Evolutionary conservation across 2,113 vertebrate species (phyloP).

Genomic region (Grus americana): DNA sequence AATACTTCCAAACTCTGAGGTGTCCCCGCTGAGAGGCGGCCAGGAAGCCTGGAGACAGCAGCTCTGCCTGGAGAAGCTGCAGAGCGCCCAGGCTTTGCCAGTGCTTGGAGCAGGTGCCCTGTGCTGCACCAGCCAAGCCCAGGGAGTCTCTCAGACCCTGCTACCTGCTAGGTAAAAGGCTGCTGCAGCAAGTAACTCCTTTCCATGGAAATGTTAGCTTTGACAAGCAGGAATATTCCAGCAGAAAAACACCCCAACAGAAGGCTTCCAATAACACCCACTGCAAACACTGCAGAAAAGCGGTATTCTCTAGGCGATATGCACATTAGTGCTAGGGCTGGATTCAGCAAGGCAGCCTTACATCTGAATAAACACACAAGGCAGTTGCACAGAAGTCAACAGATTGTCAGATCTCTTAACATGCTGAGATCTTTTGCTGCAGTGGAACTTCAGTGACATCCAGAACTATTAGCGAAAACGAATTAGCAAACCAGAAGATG

Average conservation of each 20-base stretch:
- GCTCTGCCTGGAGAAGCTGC: background rate
- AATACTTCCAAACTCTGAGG: background rate
- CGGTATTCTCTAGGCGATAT: fast-evolving
- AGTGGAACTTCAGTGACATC: background rate
- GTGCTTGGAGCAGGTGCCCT: background rate
- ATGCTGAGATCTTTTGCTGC: background rate
- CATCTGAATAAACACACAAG: background rate
- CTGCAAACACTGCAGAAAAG: background rate
- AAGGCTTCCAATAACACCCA: background rate
- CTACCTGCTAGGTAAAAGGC: background rate
- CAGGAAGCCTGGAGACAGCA: background rate
- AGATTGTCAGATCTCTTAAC: background rate
- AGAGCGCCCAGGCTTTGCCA: background rate
- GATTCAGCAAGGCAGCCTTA: background rate
- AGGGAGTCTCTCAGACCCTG: background rate
- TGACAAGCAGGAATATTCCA: background rate
- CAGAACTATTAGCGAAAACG: background rate
- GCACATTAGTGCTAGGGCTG: background rate
- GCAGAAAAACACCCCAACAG: background rate
- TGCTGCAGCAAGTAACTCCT: background rate
- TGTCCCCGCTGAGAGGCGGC: background rate
- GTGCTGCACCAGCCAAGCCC: background rate
- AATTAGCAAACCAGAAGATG: background rate
- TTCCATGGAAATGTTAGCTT: background rate
- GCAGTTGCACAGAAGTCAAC: background rate